These are phyloP conservation scores for Stichodactyla helianthus DNA, from an alignment of 64 coral and sea anemone species.

Conservation along the genomic window DNA sequence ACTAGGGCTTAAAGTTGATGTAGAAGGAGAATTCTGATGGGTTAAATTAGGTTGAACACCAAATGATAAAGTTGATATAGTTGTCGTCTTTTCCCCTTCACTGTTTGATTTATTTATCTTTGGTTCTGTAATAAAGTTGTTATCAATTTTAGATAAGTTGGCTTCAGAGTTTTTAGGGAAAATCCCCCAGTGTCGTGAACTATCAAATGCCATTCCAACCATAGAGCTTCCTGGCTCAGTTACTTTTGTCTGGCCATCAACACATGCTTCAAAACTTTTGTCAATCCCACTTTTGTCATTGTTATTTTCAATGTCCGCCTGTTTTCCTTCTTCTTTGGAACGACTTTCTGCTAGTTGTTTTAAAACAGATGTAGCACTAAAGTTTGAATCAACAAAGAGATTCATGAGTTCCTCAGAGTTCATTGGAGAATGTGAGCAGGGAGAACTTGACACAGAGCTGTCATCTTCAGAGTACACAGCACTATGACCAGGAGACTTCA, in stretches of 20 bases:
- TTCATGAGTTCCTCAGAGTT: slow-evolving; percentile 26
- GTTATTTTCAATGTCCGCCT: background rate
- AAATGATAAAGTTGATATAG: background rate
- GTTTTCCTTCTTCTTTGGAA: slow-evolving; percentile 2
- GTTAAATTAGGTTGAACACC: background rate
- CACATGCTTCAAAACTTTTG: background rate
- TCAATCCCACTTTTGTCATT: background rate
- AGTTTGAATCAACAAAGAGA: slow-evolving; percentile 20
- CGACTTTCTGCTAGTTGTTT: slow-evolving; percentile 20
- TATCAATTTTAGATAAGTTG: background rate
- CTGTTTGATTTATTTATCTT: background rate
- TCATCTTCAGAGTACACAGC: slow-evolving; percentile 23
- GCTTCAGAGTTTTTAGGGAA: background rate
- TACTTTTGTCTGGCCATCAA: background rate
- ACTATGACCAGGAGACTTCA: background rate
- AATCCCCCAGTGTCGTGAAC: background rate
- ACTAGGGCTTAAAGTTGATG: background rate
- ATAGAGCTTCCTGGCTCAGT: background rate
- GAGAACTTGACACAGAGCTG: slow-evolving; percentile 30
- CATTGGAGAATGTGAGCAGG: slow-evolving; percentile 31
- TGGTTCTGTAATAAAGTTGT: background rate
- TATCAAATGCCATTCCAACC: background rate
- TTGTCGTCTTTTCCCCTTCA: background rate
- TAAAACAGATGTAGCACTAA: slow-evolving; percentile 25
- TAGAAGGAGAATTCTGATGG: background rate